These are phyloP conservation scores for Papilio dardanus DNA, from an alignment of 1,140 invertebrate species.

Conservation along the genomic window DNA sequence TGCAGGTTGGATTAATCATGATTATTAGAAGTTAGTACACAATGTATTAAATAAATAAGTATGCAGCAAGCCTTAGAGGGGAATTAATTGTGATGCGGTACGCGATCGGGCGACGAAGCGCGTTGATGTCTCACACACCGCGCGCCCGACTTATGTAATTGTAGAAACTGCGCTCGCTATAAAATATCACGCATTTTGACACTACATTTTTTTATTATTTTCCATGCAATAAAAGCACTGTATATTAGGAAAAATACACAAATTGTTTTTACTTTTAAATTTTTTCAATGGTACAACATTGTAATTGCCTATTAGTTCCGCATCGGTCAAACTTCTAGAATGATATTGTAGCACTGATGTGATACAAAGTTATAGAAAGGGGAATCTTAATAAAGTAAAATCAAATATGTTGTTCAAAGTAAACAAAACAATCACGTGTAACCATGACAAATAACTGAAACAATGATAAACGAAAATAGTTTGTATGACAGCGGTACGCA, in stretches of 20 bases:
- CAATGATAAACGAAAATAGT: neutral
- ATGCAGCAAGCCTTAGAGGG: neutral
- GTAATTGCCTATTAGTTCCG: no score
- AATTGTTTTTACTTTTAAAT: neutral
- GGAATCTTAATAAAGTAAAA: neutral
- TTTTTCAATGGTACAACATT: no score
- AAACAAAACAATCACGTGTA: slow-evolving; percentile 5
- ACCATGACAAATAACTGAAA: neutral
- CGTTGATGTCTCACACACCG: slow-evolving; percentile 74
- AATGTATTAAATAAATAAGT: neutral
- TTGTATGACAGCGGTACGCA: neutral
- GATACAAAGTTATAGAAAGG: neutral
- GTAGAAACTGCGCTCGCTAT: slow-evolving; percentile 27
- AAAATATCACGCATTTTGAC: neutral
- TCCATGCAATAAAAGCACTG: neutral
- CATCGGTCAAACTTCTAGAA: neutral
- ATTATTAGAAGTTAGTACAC: neutral
- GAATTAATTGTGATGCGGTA: slow-evolving; percentile 36
- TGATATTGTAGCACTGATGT: neutral
- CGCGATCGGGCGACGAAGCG: slow-evolving; percentile 48
- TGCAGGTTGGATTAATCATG: no score
- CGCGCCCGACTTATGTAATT: slow-evolving; percentile 32
- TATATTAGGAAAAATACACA: neutral
- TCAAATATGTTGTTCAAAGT: neutral
- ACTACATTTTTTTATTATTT: neutral